phyloP scores from a whole-genome alignment of 2,797 vertebrate genomes.

The Heterohyrax brucei region DNA sequence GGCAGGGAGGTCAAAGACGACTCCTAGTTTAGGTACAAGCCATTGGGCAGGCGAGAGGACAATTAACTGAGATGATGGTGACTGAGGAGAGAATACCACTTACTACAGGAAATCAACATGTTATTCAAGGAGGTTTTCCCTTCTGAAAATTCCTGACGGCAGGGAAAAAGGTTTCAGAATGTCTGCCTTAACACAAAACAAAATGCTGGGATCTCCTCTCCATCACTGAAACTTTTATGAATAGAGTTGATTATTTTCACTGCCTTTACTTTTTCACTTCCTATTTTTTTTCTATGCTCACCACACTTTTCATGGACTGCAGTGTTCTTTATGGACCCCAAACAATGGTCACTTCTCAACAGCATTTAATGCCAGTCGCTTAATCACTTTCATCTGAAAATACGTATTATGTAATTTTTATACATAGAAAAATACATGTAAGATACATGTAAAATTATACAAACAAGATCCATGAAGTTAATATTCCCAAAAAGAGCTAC shows the following conservation, averaged over 20 bases:
- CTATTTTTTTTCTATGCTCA: conserved; percentile 31
- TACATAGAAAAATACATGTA: conserved; percentile 10
- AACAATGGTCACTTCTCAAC: conserved; percentile 1
- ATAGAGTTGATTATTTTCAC: background rate
- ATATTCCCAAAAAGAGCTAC: background rate
- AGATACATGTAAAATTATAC: background rate
- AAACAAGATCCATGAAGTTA: conserved; percentile 7
- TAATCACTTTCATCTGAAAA: conserved; percentile 2
- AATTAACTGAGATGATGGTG: background rate
- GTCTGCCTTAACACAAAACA: conserved; percentile 44
- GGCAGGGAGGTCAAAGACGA: conserved; percentile 3
- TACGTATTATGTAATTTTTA: background rate
- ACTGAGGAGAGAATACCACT: background rate
- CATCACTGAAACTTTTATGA: conserved; percentile 31
- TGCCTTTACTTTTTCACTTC: background rate
- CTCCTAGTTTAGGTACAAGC: background rate
- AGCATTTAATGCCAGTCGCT: background rate
- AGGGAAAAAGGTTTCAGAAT: conserved; percentile 29
- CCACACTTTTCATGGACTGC: background rate
- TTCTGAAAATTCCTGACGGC: conserved; percentile 44
- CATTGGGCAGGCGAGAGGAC: background rate
- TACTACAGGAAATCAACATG: conserved; percentile 20
- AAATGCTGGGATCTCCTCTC: background rate
- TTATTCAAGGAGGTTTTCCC: background rate
- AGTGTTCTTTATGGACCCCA: background rate